Evolutionary conservation across 1,140 invertebrate genomes (phyloP).

Genomic region (Drosophila littoralis): DNA sequence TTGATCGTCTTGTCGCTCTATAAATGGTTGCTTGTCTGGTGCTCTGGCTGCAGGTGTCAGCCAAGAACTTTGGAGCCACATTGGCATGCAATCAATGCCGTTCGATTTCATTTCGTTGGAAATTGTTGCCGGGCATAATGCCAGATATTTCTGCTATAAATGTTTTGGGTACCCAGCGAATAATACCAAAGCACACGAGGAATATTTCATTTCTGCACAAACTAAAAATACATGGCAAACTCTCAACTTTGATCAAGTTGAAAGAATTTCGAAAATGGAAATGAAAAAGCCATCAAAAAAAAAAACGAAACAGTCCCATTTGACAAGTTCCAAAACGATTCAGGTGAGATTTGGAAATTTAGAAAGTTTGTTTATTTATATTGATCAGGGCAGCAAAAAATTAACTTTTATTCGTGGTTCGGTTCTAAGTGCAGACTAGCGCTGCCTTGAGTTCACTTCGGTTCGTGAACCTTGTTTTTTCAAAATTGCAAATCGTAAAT

Average conservation of each 20-base stretch:
- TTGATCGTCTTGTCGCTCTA: constrained; percentile 80
- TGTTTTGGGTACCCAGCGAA: constrained; percentile 27
- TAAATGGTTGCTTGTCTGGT: constrained; percentile 69
- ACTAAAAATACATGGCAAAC: too few species aligned
- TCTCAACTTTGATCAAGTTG: not conserved
- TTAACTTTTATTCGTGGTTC: too few species aligned
- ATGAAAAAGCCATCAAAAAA: too few species aligned
- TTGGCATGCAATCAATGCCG: constrained; percentile 82
- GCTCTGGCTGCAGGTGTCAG: constrained; percentile 70
- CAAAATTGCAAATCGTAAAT: too few species aligned
- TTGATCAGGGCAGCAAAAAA: too few species aligned
- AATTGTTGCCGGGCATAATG: constrained; percentile 71
- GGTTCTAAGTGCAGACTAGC: too few species aligned
- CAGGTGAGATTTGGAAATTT: too few species aligned
- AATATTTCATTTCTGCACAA: not conserved
- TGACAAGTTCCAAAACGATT: too few species aligned
- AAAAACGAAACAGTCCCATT: too few species aligned
- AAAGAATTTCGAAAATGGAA: not conserved
- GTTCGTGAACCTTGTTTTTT: too few species aligned
- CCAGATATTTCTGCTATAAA: constrained; percentile 67
- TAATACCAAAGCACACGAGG: constrained; percentile 1
- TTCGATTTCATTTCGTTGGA: constrained; percentile 78
- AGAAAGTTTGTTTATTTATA: too few species aligned
- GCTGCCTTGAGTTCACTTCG: too few species aligned
- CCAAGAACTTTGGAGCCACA: constrained; percentile 81